A percentile compares a stretch with the other conserved stretches of the same genome.
Evolutionary conservation across 2,113 vertebrate species (phyloP).

Genomic region (Vidua macroura): DNA sequence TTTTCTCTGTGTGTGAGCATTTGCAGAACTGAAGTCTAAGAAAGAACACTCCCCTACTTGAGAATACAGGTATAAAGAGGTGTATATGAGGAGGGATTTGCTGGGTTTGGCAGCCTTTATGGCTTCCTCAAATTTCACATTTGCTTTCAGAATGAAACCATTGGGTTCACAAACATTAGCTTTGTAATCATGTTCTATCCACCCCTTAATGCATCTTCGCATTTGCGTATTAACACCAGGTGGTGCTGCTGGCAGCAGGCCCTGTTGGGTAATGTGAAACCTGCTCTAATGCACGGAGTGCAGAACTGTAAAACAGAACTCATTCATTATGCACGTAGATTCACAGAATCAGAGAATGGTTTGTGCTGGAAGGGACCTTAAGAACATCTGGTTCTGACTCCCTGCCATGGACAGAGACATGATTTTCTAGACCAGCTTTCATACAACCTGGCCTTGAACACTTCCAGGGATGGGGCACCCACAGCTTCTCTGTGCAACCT

Average conservation of each 20-base stretch:
- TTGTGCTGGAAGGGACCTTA: neutral
- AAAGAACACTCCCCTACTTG: neutral
- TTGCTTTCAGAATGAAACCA: neutral
- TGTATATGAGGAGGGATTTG: neutral
- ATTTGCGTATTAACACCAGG: neutral
- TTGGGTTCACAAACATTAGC: conserved; percentile 5
- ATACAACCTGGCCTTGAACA: neutral
- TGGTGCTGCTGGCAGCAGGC: neutral
- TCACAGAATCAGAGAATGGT: neutral
- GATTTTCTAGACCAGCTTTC: neutral
- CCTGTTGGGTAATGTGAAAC: neutral
- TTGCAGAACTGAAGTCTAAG: neutral
- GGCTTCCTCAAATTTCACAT: neutral
- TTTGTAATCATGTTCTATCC: neutral
- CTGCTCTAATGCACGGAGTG: neutral
- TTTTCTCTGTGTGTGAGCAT: neutral
- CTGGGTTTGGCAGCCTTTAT: neutral
- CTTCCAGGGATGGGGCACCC: neutral
- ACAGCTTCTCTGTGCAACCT: neutral
- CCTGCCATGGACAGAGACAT: neutral
- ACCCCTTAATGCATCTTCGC: neutral
- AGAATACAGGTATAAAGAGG: neutral
- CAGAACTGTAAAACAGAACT: neutral
- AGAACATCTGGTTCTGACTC: neutral
- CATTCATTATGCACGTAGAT: neutral